A percentile compares a stretch with the other conserved stretches of the same genome.
phyloP scores from a whole-genome alignment of 2,888 invertebrate genomes.

The Chrysina gloriosa region DNA sequence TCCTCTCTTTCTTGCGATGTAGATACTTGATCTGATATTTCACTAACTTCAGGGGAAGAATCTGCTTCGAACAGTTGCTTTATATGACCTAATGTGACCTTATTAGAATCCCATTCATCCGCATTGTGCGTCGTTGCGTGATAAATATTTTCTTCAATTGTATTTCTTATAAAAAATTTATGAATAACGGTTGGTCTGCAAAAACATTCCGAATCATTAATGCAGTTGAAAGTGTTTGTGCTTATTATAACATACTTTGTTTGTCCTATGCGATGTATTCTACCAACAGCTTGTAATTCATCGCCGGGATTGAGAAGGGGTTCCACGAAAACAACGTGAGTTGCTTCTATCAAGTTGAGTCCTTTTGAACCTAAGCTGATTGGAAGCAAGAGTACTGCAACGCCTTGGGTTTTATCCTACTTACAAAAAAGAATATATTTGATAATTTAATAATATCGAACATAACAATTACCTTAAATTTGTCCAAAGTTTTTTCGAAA shows the following conservation, averaged over 20 bases:
- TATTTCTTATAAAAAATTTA: conserved; percentile 74
- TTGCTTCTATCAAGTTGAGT: conserved; percentile 82
- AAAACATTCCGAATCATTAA: background rate
- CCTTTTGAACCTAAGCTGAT: conserved; percentile 79
- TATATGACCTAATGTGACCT: conserved; percentile 64
- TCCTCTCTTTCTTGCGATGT: background rate
- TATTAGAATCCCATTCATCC: conserved; percentile 62
- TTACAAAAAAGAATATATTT: background rate
- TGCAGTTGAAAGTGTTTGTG: background rate
- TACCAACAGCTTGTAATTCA: conserved; percentile 81
- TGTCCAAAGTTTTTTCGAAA: conserved; percentile 60
- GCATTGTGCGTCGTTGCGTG: conserved; percentile 65
- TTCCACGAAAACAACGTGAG: conserved; percentile 80
- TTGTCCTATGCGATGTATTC: conserved; percentile 85
- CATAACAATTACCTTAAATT: conserved; percentile 67
- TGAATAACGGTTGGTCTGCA: conserved; percentile 75
- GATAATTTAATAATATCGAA: background rate
- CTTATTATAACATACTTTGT: conserved; percentile 66
- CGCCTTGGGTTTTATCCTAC: conserved; percentile 51
- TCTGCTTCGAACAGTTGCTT: conserved; percentile 59
- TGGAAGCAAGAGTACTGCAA: conserved; percentile 75
- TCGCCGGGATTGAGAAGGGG: conserved; percentile 79
- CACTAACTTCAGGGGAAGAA: background rate
- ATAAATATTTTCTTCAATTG: conserved; percentile 78
- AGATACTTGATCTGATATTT: background rate